phyloP scores from a whole-genome alignment of 2,797 vertebrate genomes.

The Gobionotothen gibberifrons region DNA sequence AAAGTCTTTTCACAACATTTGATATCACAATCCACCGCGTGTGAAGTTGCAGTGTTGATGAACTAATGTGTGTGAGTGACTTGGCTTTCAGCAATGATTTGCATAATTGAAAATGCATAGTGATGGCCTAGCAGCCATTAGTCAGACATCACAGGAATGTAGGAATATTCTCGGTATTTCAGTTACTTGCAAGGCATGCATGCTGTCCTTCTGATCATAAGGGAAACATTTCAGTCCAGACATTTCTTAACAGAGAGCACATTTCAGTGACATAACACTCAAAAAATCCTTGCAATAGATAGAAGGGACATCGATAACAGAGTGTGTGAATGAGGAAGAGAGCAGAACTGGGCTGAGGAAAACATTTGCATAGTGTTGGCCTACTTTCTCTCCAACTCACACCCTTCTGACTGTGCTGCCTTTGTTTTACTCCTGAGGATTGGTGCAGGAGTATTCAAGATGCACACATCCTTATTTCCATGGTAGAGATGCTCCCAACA shows the following conservation, averaged over 20 bases:
- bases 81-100: constrained; percentile 46
- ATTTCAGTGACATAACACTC: constrained; percentile 27
- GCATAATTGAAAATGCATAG: constrained; percentile 43
- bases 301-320: constrained; percentile 37
- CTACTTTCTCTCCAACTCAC: constrained; percentile 67
- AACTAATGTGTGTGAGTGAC: constrained; percentile 2
- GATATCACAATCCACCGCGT: constrained; percentile 19
- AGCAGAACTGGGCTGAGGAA: constrained; percentile 54
- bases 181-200: constrained; percentile 33
- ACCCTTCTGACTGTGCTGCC: constrained; percentile 40
- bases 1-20: constrained; percentile 25
- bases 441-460: constrained; percentile 21
- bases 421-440: constrained; percentile 53
- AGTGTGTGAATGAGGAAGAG: constrained; percentile 28
- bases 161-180: constrained; percentile 24
- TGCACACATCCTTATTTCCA: constrained; percentile 25
- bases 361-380: constrained; percentile 71
- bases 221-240: constrained; percentile 13
- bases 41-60: constrained; percentile 1
- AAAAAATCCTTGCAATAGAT: constrained; percentile 39
- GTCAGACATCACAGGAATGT: constrained; percentile 42
- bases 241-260: constrained; percentile 20
- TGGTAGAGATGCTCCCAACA: constrained; percentile 29
- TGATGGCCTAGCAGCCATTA: constrained; percentile 8
- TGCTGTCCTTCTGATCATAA: constrained; percentile 20